Conservation (phyloP, 2,888 invertebrate genomes). For the Clostera curtula region DNA sequence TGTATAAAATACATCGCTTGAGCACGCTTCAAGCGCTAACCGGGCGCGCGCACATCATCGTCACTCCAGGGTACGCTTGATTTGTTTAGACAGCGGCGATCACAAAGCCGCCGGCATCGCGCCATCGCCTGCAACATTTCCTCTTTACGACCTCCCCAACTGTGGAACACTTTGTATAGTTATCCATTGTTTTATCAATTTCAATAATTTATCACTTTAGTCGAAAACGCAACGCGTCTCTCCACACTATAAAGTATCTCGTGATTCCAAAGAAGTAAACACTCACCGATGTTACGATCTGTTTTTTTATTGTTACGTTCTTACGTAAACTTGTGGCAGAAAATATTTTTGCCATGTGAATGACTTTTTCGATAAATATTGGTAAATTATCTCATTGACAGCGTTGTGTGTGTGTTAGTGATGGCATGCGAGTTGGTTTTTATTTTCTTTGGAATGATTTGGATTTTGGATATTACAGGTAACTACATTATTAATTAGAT, state of each 20-base stretch:
- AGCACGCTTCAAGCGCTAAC: slow-evolving; percentile 26
- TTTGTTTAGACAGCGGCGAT: slow-evolving; percentile 66
- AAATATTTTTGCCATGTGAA: background rate
- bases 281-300: slow-evolving; percentile 20
- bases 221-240: slow-evolving; percentile 59
- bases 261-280: slow-evolving; percentile 47
- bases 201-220: slow-evolving; percentile 65
- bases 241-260: slow-evolving; percentile 45
- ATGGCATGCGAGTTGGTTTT: too few relatives aligned
- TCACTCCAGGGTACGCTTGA: slow-evolving; percentile 34
- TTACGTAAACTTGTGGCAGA: background rate
- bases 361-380: too few relatives aligned
- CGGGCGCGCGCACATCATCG: slow-evolving; percentile 18
- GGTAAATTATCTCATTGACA: too few relatives aligned
- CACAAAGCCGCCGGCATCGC: slow-evolving; percentile 43
- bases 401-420: too few relatives aligned
- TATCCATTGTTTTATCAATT: slow-evolving; percentile 71
- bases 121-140: slow-evolving; percentile 58
- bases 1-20: slow-evolving; percentile 12
- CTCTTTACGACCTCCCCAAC: slow-evolving; percentile 68
- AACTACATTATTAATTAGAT: too few relatives aligned
- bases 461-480: too few relatives aligned
- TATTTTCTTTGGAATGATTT: too few relatives aligned
- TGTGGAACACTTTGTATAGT: slow-evolving; percentile 63
- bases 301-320: slow-evolving; percentile 12